Conservation (phyloP, 2,113 vertebrate genomes). For the Cygnus atratus region DNA sequence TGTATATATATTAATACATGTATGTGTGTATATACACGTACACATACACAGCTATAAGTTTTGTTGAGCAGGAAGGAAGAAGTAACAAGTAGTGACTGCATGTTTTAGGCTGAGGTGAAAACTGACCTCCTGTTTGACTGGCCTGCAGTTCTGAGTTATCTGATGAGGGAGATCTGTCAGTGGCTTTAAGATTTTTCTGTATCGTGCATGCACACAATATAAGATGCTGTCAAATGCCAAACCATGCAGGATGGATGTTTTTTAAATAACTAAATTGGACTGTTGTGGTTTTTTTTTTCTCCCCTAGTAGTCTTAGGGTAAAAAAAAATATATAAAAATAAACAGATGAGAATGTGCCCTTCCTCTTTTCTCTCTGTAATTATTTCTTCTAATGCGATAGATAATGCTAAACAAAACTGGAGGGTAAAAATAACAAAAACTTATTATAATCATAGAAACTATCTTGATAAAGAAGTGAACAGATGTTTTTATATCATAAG, state of each 20-base stretch:
- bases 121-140: not conserved
- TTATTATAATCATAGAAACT: not conserved
- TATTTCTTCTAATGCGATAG: not conserved
- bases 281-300: too few relatives aligned
- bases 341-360: not conserved
- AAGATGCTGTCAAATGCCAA: not conserved
- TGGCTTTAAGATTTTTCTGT: not conserved
- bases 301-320: not conserved
- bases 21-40: too few relatives aligned
- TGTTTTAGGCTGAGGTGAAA: not conserved
- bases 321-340: not conserved
- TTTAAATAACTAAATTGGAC: not conserved
- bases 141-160: not conserved
- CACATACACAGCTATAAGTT: not conserved
- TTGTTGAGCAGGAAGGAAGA: not conserved
- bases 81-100: rapidly evolving
- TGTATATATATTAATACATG: too few relatives aligned
- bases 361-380: not conserved
- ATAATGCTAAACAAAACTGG: not conserved
- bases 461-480: not conserved
- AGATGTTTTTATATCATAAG: not conserved
- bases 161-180: not conserved
- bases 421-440: not conserved
- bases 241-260: rapidly evolving
- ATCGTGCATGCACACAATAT: not conserved